These are phyloP conservation scores for Callorhinus ursinus DNA, from an alignment of 2,113 vertebrate genomes.

Conservation along the genomic window DNA sequence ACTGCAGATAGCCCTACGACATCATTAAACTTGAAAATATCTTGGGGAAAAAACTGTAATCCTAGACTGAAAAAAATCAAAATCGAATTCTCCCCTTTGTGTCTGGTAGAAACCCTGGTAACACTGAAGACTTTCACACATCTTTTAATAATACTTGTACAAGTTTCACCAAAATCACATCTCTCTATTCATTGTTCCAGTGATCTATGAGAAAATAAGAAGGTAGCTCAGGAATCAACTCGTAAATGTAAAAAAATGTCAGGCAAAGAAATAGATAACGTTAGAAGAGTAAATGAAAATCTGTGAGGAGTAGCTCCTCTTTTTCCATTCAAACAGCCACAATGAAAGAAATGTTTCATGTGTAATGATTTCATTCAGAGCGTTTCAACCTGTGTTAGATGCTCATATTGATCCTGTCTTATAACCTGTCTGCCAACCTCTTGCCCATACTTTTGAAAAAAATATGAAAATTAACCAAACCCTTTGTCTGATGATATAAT, in stretches of 20 bases:
- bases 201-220: background rate
- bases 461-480: background rate
- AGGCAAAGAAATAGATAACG: background rate
- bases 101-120: background rate
- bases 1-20: background rate
- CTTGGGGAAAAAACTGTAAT: background rate
- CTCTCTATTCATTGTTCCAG: background rate
- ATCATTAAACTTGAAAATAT: slow-evolving; percentile 37
- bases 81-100: background rate
- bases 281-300: background rate
- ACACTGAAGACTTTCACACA: background rate
- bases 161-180: background rate
- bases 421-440: background rate
- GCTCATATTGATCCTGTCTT: background rate
- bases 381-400: background rate
- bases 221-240: background rate
- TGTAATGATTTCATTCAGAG: background rate
- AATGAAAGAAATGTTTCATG: background rate
- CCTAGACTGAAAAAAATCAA: background rate
- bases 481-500: background rate
- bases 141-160: background rate
- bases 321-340: background rate
- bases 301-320: background rate
- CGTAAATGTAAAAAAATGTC: background rate
- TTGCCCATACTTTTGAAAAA: background rate